phyloP scores from a whole-genome alignment of 1,140 invertebrate genomes.

The Drosophila azteca region DNA sequence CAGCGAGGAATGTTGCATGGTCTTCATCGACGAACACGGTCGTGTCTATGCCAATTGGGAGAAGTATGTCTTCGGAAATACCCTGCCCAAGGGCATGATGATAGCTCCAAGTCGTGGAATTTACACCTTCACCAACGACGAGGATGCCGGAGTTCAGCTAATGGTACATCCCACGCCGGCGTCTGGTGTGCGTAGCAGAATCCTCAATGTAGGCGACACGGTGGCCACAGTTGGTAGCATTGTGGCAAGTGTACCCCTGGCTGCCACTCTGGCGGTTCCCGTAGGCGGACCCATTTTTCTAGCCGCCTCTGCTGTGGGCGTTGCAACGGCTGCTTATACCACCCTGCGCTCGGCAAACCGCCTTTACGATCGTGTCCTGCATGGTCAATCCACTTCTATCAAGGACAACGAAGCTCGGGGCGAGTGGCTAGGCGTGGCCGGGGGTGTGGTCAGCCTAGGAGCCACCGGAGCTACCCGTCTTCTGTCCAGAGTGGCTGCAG shows the following conservation, averaged over 20 bases:
- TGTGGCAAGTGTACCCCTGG: constrained; percentile 58
- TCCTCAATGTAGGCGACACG: constrained; percentile 55
- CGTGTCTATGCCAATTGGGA: constrained; percentile 73
- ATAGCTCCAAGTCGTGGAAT: constrained; percentile 65
- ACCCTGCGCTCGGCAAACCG: constrained; percentile 54
- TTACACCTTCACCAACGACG: constrained; percentile 54
- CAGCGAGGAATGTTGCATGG: constrained; percentile 74
- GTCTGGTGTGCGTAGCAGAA: constrained; percentile 16
- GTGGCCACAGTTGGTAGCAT: constrained; percentile 58
- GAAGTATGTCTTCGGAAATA: constrained; percentile 59
- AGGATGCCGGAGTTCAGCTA: constrained; percentile 39
- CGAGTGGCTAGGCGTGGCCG: constrained; percentile 73
- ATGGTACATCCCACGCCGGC: constrained; percentile 50
- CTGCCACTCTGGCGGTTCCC: constrained; percentile 60
- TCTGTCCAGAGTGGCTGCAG: constrained; percentile 20
- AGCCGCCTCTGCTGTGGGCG: constrained; percentile 55
- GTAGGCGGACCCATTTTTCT: constrained; percentile 54
- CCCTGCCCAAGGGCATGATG: constrained; percentile 66
- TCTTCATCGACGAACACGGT: constrained; percentile 72
- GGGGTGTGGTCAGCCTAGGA: constrained; percentile 64
- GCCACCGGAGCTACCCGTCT: constrained; percentile 65
- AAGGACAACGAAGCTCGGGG: constrained; percentile 63
- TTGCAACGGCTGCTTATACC: constrained; percentile 55
- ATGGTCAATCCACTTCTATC: constrained; percentile 60
- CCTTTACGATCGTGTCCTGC: constrained; percentile 58